phyloP scores from a whole-genome alignment of 1,140 invertebrate genomes.

The Lamellibrachia luymesi region DNA sequence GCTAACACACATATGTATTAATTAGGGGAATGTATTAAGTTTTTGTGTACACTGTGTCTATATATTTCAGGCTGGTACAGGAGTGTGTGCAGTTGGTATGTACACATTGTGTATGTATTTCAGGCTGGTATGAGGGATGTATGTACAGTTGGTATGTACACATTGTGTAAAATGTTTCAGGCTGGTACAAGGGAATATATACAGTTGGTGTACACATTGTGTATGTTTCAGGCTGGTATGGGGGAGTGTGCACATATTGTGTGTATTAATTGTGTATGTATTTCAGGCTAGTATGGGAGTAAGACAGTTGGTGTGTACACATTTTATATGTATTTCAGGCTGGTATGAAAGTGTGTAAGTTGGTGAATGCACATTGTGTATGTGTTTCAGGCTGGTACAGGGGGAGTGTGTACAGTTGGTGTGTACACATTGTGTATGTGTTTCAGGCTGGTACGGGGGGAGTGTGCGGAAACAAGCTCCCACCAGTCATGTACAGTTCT shows the following conservation, averaged over 20 bases:
- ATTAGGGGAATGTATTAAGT: background rate
- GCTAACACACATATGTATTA: too few relatives aligned
- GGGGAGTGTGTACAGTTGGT: background rate
- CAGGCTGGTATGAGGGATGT: slow-evolving; percentile 1
- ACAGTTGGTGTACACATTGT: background rate
- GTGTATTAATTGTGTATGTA: background rate
- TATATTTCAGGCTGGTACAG: background rate
- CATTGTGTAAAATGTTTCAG: background rate
- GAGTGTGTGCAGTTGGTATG: background rate
- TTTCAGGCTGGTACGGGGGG: slow-evolving; percentile 19
- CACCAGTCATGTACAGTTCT: slow-evolving; percentile 16
- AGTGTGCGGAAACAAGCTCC: slow-evolving; percentile 14
- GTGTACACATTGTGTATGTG: slow-evolving; percentile 5
- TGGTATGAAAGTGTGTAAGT: slow-evolving; percentile 16
- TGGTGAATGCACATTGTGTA: slow-evolving; percentile 7
- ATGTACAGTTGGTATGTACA: background rate
- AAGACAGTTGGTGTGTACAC: background rate
- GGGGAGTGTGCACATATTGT: slow-evolving; percentile 8
- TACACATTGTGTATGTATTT: background rate
- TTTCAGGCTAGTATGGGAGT: slow-evolving; percentile 10
- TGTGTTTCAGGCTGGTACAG: slow-evolving; percentile 10
- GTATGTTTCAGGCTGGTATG: slow-evolving; percentile 15
- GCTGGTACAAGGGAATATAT: too few relatives aligned
- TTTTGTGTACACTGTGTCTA: background rate
- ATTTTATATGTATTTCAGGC: background rate